Conservation (phyloP, 2,113 vertebrate species). For the Mesocricetus auratus region DNA sequence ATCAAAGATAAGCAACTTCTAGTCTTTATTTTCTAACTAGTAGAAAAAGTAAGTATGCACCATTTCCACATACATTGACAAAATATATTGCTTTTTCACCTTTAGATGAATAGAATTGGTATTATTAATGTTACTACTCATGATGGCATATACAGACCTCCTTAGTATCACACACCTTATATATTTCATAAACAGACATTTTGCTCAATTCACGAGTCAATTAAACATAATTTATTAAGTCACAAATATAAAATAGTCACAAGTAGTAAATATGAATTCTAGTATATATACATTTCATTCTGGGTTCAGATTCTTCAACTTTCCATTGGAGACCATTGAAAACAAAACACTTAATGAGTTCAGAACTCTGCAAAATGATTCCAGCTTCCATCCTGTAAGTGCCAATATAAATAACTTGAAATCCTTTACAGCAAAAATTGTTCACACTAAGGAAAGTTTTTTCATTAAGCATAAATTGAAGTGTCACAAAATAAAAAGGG, state of each 20-base stretch:
- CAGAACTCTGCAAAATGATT: background rate
- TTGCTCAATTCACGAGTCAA: slow-evolving; percentile 12
- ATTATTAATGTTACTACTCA: background rate
- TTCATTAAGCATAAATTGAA: slow-evolving; percentile 49
- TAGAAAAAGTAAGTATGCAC: slow-evolving; percentile 14
- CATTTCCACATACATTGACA: background rate
- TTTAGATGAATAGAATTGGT: slow-evolving; percentile 32
- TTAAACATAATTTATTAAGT: slow-evolving; percentile 44
- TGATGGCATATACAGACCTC: background rate
- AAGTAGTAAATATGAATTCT: slow-evolving; percentile 58
- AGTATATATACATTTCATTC: background rate
- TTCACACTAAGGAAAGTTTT: slow-evolving; percentile 19
- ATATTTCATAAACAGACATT: slow-evolving; percentile 50
- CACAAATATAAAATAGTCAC: slow-evolving; percentile 53
- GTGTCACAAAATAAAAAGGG: background rate
- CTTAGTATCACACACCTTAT: background rate
- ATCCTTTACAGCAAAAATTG: slow-evolving; percentile 20
- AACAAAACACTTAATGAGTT: slow-evolving; percentile 64
- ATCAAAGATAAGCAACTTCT: background rate
- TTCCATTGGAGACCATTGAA: slow-evolving; percentile 54
- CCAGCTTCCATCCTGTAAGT: background rate
- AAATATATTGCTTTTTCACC: background rate
- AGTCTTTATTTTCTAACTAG: slow-evolving; percentile 1
- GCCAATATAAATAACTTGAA: slow-evolving; percentile 60
- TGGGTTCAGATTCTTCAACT: slow-evolving; percentile 7